phyloP scores from a whole-genome alignment of 2,888 invertebrate genomes.

The Oscheius sp. region DNA sequence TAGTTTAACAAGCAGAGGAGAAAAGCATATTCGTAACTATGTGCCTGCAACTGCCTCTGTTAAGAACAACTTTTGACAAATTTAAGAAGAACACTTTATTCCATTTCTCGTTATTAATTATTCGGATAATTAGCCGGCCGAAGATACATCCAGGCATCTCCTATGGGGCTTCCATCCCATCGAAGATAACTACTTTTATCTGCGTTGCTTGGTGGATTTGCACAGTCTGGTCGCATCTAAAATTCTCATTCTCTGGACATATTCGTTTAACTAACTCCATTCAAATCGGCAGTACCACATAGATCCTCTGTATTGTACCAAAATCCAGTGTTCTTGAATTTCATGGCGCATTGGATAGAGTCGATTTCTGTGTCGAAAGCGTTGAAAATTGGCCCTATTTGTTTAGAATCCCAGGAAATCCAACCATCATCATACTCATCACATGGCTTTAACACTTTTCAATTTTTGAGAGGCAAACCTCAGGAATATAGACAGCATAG shows the following conservation, averaged over 20 bases:
- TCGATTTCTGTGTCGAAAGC: conserved; percentile 37
- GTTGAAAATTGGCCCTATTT: conserved; percentile 49
- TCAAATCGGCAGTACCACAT: conserved; percentile 58
- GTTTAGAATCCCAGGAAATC: conserved; percentile 49
- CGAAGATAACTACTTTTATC: background rate
- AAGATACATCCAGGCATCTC: conserved; percentile 11
- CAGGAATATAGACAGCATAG: conserved; percentile 50
- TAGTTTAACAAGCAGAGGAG: too few species aligned
- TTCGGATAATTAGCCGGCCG: conserved; percentile 2
- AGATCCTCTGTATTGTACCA: conserved; percentile 45
- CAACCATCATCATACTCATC: conserved; percentile 58
- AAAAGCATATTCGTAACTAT: too few species aligned
- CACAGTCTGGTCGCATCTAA: background rate
- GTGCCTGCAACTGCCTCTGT: too few species aligned
- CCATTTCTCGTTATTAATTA: too few species aligned
- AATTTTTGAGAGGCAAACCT: conserved; percentile 10
- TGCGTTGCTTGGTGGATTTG: background rate
- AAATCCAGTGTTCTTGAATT: conserved; percentile 57
- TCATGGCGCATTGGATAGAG: conserved; percentile 37
- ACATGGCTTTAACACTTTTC: too few species aligned
- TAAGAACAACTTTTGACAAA: too few species aligned
- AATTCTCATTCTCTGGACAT: background rate
- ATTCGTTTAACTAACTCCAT: conserved; percentile 44
- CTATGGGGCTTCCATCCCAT: conserved; percentile 2
- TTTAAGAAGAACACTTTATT: too few species aligned